These are phyloP conservation scores for Takifugu flavidus DNA, from an alignment of 2,113 vertebrate genomes.

Conservation along the genomic window DNA sequence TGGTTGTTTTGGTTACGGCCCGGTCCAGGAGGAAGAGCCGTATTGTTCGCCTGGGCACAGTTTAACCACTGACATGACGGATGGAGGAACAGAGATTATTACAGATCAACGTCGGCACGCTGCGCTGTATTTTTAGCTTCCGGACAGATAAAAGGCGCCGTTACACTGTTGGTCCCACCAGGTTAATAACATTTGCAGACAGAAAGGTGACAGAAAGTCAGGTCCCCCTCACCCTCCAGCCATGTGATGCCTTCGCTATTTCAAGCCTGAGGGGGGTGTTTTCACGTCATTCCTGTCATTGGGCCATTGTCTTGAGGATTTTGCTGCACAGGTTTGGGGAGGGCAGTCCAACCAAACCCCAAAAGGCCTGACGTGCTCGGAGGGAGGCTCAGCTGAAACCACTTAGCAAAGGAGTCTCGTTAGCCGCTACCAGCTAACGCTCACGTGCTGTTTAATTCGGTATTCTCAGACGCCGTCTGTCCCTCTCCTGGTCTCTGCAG, in stretches of 20 bases:
- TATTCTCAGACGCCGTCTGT: too few relatives aligned
- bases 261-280: conserved; percentile 26
- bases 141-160: conserved; percentile 1
- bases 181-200: not conserved
- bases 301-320: not conserved
- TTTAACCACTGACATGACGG: conserved; percentile 41
- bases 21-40: conserved; percentile 34
- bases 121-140: conserved; percentile 32
- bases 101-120: conserved; percentile 33
- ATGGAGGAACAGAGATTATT: conserved; percentile 45
- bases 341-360: too few relatives aligned
- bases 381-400: too few relatives aligned
- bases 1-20: conserved; percentile 60
- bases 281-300: conserved; percentile 25
- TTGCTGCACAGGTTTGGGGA: too few relatives aligned
- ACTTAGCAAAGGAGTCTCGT: too few relatives aligned
- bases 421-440: too few relatives aligned
- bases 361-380: too few relatives aligned
- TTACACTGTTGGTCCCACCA: not conserved
- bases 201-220: conserved; percentile 17
- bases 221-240: conserved; percentile 28
- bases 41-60: conserved; percentile 37
- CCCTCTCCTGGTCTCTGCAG: not conserved
- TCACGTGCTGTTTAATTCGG: too few relatives aligned
- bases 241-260: conserved; percentile 32